These are phyloP conservation scores for Fukomys damarensis DNA, from an alignment of 2,113 vertebrate genomes.

Conservation along the genomic window DNA sequence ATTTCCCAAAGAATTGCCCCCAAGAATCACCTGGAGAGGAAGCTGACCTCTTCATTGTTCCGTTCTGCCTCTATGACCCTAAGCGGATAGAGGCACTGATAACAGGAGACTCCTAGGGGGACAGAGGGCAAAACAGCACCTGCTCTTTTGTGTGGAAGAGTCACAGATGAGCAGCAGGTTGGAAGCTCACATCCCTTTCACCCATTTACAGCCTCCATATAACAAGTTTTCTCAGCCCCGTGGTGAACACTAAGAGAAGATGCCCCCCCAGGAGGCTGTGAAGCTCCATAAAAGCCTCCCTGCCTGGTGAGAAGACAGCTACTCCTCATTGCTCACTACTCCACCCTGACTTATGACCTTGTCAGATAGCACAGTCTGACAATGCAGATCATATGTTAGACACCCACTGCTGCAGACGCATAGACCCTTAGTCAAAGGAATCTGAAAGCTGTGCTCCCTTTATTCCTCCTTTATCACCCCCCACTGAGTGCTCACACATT, in stretches of 20 bases:
- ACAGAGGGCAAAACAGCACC: neutral
- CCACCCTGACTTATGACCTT: neutral
- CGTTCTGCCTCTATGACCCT: accelerated
- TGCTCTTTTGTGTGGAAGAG: conserved; percentile 10
- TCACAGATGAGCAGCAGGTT: neutral
- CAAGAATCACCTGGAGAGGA: neutral
- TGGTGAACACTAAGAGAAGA: neutral
- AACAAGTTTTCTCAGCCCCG: neutral
- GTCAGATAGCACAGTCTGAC: neutral
- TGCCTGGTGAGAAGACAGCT: neutral
- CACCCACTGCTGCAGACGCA: accelerated
- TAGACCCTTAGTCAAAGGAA: neutral
- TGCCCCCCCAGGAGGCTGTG: neutral
- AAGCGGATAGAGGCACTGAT: neutral
- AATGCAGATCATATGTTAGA: neutral
- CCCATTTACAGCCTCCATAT: neutral
- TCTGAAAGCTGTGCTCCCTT: neutral
- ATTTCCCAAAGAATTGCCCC: neutral
- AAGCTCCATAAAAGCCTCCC: neutral
- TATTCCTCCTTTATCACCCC: neutral
- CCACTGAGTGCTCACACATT: too few species aligned
- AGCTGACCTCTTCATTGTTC: neutral
- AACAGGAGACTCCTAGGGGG: neutral
- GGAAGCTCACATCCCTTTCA: neutral
- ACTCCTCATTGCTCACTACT: neutral